phyloP scores from a whole-genome alignment of 2,113 vertebrate genomes.

The Balaeniceps rex region DNA sequence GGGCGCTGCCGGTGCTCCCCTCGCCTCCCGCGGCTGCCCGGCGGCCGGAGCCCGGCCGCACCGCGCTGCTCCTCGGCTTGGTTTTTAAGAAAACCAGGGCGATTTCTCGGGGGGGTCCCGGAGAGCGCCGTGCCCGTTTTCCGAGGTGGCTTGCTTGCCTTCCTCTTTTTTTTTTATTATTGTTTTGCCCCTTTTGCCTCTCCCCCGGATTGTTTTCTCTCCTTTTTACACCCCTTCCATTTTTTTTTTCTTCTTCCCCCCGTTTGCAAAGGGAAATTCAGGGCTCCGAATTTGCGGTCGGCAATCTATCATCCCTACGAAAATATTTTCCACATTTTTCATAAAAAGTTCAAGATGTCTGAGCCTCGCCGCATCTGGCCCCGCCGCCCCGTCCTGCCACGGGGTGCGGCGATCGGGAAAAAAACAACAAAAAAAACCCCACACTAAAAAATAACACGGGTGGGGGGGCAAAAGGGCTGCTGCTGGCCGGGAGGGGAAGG shows the following conservation, averaged over 20 bases:
- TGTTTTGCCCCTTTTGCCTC: neutral
- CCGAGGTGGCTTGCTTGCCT: neutral
- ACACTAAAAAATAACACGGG: too few relatives aligned
- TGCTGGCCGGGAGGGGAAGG: too few relatives aligned
- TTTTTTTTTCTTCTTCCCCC: neutral
- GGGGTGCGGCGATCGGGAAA: too few relatives aligned
- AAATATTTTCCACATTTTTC: constrained; percentile 79
- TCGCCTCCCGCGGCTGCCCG: neutral
- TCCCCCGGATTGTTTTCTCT: too few relatives aligned
- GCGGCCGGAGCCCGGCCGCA: too few relatives aligned
- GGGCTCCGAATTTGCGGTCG: constrained; percentile 64
- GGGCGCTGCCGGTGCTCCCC: neutral
- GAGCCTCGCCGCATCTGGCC: constrained; percentile 19
- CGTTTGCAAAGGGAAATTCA: constrained; percentile 22
- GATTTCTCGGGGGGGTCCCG: neutral
- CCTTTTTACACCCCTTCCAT: too few relatives aligned
- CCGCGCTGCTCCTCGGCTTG: neutral
- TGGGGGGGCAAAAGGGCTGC: too few relatives aligned
- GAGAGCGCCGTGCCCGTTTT: neutral
- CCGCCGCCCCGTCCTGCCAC: neutral
- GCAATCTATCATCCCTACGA: constrained; percentile 59
- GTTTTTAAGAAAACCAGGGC: neutral
- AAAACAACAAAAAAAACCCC: too few relatives aligned
- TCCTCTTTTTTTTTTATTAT: neutral
- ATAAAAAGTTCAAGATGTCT: constrained; percentile 78